Base-by-base conservation (phyloP, 2,797 vertebrate species). In the Bucorvus abyssinicus region DNA sequence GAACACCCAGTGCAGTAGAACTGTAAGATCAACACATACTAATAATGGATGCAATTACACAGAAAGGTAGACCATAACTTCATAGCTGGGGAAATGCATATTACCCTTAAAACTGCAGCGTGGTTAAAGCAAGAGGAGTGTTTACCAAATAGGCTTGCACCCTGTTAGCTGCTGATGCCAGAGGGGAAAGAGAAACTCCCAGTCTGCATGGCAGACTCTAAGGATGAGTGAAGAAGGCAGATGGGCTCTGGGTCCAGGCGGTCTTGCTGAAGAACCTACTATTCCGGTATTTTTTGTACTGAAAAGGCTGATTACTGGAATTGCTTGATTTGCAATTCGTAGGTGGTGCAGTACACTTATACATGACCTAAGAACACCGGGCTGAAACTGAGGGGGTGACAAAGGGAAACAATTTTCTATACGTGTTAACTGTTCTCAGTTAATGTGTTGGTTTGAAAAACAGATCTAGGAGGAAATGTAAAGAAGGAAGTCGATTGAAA, bases 401-500 rank as follows among this genome's bases (percentile, higher is more conserved):
- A 76, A 13, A 73, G 36, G 36, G 60, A 42, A 92, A 65, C 14
- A 16, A 40, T 36, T 45, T 56, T 14, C n/a, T 52, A 12, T 26
- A 56, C 42, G 6, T 14, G 60, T 74, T n/a, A 60, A 20, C 44
- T 90, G 15, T 32, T 88, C 70, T 34, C 63, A 59, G 67, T 14
- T 36, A 52, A 55, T 9, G 6, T 47, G 52, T 73, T 55, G 47
- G n/a, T 80, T 95, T 85, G 40, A 32, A 82, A 81, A 75, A 26
- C 57, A 71, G 15, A 34, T 40, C 59, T 20, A 52, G 67, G 47
- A 78, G 70, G 69, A 52, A 93, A 42, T 67, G 76, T 50, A 36
- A 70, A 91, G 85, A 87, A 40, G 60, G 53, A 82, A 94, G 88
- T 49, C 90, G 56, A 53, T 6, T 50, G 78, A 84, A 90, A 93